Evolutionary conservation across 2,888 invertebrate species (phyloP), one percentile per base, ranked within the genome.

Genomic region (Xestoiulus laeticollis): DNA sequence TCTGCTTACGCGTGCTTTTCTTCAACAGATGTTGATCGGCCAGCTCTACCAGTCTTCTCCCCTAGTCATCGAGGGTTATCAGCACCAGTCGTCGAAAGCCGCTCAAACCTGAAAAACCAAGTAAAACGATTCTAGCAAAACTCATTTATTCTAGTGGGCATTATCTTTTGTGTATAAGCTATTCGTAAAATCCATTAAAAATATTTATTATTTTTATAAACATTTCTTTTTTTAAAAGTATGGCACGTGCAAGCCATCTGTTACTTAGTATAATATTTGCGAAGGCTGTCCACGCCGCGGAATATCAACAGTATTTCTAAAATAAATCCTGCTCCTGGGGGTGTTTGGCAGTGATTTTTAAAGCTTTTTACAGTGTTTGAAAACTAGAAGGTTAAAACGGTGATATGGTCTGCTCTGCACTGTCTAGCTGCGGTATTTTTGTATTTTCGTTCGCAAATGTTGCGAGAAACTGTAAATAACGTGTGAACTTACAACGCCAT

Each of bases 21-120:
- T 86, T 33, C 32, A 33, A 32, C 53, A 86, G 48, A 53, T 59
- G 59, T 12, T 85, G 43, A 85, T 85, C 44, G 85, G 85, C 12
- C 85, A 85, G 38, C 85, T 85, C 43, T 85, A 85, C 44, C 38
- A 85, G 4, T 22, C 85, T n/a, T 10, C 85, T 38, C 85, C 85
- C 0, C 44, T 85, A 2, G 85, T 85, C 38, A 85, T 85, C 22
- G 85, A 85, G 33, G 14, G 85, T 12, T 10, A 33, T 33, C 78
- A 30, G 22, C 30, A 68, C 19, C 68, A 19, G 68, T 26, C 78
- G 14, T 30, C 26, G 12, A 78, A 12, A 14, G 78, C 30, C 30
- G 16, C 30, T 14, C 78, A 30, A 30, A 78, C 78, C 8, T 78
- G 30, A 78, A 1, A 22, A 6, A 22, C 4, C 26, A 8, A 68